A percentile compares a stretch with the other conserved stretches of the same genome.
phyloP scores from a whole-genome alignment of 2,888 invertebrate species.

The Belgica antarctica region DNA sequence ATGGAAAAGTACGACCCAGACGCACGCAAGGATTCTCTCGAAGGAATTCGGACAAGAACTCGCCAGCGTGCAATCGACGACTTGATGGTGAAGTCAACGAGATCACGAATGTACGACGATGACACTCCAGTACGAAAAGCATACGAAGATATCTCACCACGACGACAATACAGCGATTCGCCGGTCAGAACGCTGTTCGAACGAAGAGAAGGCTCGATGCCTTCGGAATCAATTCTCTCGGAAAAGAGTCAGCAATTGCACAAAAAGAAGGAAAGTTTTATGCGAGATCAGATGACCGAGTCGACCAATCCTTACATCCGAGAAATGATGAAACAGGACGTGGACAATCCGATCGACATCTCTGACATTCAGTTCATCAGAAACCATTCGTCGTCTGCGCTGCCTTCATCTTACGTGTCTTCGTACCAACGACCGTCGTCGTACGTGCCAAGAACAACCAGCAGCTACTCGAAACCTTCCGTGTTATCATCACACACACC shows the following conservation, averaged over 20 bases:
- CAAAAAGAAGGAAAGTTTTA: conserved; percentile 53
- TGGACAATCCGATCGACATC: conserved; percentile 43
- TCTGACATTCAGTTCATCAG: conserved; percentile 35
- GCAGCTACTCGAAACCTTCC: not conserved
- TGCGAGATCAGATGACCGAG: conserved; percentile 53
- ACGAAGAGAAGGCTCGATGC: not conserved
- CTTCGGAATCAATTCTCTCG: conserved; percentile 45
- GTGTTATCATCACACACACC: not conserved
- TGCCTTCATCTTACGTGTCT: not conserved
- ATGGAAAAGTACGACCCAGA: not conserved
- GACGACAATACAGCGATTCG: too few relatives aligned
- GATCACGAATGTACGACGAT: not conserved
- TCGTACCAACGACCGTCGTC: conserved; percentile 5
- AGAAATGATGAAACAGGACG: conserved; percentile 49
- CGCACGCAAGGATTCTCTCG: not conserved
- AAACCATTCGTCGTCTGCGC: conserved; percentile 7
- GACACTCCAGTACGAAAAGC: not conserved
- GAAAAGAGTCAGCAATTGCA: conserved; percentile 54
- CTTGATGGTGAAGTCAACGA: not conserved
- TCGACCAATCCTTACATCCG: conserved; percentile 53
- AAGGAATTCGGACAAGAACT: not conserved
- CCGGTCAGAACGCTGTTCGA: not conserved
- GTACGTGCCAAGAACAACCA: not conserved
- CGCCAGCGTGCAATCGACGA: conserved; percentile 16
- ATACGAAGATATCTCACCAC: not conserved